Evolutionary conservation across 1,140 invertebrate species (phyloP), one percentile per base, ranked within the genome.

Genomic region (Papilio machaon): DNA sequence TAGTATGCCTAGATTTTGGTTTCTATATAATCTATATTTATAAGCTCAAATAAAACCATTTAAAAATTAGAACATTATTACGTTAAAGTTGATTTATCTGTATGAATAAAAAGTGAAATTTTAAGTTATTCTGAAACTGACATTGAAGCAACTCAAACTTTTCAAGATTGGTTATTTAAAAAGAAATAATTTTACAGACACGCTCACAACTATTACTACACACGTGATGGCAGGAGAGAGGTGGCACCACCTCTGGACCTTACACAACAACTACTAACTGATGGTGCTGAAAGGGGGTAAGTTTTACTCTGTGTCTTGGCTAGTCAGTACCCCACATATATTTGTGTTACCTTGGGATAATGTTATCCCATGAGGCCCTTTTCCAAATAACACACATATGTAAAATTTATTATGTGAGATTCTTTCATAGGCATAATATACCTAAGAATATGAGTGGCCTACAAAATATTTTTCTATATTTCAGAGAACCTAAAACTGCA

Each of bases 191-290:
- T 73, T 93, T 90, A 43, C 67, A 94, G 94, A 80, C 89, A 97
- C 70, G 96, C 96, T 64, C 95, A 95, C 81, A 98, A 98, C 90
- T 98, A 98, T 88, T 99, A 98, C 87, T 97, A 95, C 85, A 93
- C 93, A 2, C 95, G 97, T 86, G 98, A 98, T 95, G 97, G 92
- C 0, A 96, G 98, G 82, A 94, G 97, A 80, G 96, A 97, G 91
- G 96, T 97, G 15, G 82, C 89, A 70, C 97, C 97, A 15, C 97
- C 98, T 13, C 84, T 95, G 54, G 93, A 96, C 80, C 82, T 97
- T 73, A 94, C 94, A 58, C 90, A 95, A 60, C 80, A 88, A 80
- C 86, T 92, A 19, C 79, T 95, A 19, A 85, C 89, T 81, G 86
- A 89, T 79, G 90, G 88, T 80, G 88, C 89, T 67, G 93, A 94